Evolutionary conservation across 2,888 invertebrate species (phyloP).

Genomic region (Ennomos fuscantarius): DNA sequence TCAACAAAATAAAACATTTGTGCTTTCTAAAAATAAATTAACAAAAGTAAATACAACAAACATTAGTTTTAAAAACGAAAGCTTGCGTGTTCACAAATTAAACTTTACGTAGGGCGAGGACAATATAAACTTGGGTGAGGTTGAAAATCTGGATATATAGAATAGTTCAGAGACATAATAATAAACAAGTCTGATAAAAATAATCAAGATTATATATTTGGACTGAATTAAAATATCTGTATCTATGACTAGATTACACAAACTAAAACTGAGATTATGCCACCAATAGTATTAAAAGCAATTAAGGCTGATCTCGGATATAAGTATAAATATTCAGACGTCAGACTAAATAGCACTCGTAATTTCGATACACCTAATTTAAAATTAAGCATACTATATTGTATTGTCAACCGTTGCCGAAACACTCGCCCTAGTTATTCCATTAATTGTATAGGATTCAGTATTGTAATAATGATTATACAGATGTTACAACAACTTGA

Average conservation of each 20-base stretch:
- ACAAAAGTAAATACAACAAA: slow-evolving; percentile 82
- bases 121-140: slow-evolving; percentile 18
- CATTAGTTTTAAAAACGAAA: slow-evolving; percentile 64
- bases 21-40: slow-evolving; percentile 82
- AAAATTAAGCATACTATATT: slow-evolving; percentile 72
- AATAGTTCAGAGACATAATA: neutral
- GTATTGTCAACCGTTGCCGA: slow-evolving; percentile 80
- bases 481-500: slow-evolving; percentile 50
- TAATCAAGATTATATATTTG: neutral
- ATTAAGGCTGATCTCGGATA: slow-evolving; percentile 19
- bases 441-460: slow-evolving; percentile 62
- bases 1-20: slow-evolving; percentile 82
- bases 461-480: slow-evolving; percentile 56
- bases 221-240: slow-evolving; percentile 50
- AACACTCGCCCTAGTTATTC: slow-evolving; percentile 79
- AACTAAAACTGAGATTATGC: slow-evolving; percentile 12
- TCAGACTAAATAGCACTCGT: slow-evolving; percentile 54
- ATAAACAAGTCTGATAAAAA: no score
- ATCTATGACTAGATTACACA: slow-evolving; percentile 67
- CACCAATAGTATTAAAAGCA: slow-evolving; percentile 4
- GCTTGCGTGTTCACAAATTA: slow-evolving; percentile 60
- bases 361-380: slow-evolving; percentile 57
- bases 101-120: slow-evolving; percentile 78
- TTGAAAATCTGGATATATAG: neutral
- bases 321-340: slow-evolving; percentile 33